These are phyloP conservation scores for Macaria notata DNA, from an alignment of 2,888 invertebrate genomes.

Conservation along the genomic window DNA sequence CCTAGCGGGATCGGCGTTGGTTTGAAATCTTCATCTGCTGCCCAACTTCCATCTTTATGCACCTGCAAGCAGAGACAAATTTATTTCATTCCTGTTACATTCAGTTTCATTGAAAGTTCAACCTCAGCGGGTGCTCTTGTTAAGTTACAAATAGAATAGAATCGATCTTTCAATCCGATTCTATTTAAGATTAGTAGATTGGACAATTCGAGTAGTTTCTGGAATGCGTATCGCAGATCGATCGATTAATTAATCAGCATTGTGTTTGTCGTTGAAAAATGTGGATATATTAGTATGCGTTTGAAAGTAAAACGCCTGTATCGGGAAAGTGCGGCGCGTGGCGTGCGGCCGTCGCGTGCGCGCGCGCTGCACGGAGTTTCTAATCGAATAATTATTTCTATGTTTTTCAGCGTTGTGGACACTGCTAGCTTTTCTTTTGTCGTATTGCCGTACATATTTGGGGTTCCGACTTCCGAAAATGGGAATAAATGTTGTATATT, in stretches of 20 bases:
- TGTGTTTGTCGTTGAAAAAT: conserved; percentile 44
- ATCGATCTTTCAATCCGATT: too few species aligned
- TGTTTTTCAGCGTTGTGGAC: conserved; percentile 36
- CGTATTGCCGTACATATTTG: conserved; percentile 5
- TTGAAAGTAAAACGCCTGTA: conserved; percentile 76
- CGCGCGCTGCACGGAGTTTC: conserved; percentile 61
- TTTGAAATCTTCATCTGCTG: conserved; percentile 59
- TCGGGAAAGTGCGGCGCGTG: conserved; percentile 71
- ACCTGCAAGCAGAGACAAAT: conserved; percentile 51
- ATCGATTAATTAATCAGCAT: conserved; percentile 26
- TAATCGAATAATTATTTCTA: conserved; percentile 59
- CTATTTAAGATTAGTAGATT: too few species aligned
- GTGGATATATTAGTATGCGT: conserved; percentile 65
- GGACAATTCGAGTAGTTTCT: too few species aligned
- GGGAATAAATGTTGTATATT: background rate
- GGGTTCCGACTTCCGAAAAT: conserved; percentile 10
- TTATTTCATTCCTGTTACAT: too few species aligned
- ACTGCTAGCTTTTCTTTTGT: conserved; percentile 13
- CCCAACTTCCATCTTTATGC: conserved; percentile 51
- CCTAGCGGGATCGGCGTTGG: conserved; percentile 71
- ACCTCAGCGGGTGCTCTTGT: too few species aligned
- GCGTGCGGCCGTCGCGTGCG: conserved; percentile 58
- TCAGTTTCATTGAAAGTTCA: too few species aligned
- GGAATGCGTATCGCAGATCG: background rate
- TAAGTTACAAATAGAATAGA: too few species aligned